phyloP scores from a whole-genome alignment of 2,113 vertebrate genomes.

The Emydura subglobosa region DNA sequence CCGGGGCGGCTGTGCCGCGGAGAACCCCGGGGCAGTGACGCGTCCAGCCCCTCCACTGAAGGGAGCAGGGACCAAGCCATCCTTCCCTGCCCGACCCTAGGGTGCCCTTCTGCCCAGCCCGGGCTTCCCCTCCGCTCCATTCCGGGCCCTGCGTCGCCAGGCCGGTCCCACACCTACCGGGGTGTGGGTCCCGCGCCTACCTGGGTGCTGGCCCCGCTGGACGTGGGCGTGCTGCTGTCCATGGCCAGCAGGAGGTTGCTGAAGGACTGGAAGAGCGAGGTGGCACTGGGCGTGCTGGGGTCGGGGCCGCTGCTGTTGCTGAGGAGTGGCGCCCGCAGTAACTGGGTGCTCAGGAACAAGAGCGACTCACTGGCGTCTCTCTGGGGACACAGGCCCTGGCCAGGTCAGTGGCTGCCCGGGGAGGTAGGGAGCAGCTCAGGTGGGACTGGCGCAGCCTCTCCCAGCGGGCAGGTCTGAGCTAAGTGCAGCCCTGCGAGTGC shows the following conservation, averaged over 20 bases:
- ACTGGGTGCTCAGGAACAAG: background rate
- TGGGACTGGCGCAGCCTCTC: background rate
- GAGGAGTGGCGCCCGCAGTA: background rate
- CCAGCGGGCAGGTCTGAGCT: no score
- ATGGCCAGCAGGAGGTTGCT: background rate
- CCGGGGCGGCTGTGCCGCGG: no score
- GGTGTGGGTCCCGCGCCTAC: background rate
- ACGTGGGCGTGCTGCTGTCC: background rate
- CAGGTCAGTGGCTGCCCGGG: background rate
- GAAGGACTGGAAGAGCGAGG: background rate
- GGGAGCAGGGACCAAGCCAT: no score
- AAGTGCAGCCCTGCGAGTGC: no score
- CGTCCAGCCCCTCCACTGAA: no score
- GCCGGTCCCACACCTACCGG: background rate
- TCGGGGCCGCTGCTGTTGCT: background rate
- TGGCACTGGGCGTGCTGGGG: background rate
- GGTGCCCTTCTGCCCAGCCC: background rate
- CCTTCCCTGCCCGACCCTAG: background rate
- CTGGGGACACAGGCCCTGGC: background rate
- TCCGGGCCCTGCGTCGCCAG: no score
- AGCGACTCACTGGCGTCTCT: background rate
- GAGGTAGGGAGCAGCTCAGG: no score
- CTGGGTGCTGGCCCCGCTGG: background rate
- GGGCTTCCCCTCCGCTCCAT: background rate
- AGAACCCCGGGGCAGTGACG: no score